Conservation (phyloP, 30 jellyfish, hydroid and myxozoan species). For the Chironex yamaguchii region DNA sequence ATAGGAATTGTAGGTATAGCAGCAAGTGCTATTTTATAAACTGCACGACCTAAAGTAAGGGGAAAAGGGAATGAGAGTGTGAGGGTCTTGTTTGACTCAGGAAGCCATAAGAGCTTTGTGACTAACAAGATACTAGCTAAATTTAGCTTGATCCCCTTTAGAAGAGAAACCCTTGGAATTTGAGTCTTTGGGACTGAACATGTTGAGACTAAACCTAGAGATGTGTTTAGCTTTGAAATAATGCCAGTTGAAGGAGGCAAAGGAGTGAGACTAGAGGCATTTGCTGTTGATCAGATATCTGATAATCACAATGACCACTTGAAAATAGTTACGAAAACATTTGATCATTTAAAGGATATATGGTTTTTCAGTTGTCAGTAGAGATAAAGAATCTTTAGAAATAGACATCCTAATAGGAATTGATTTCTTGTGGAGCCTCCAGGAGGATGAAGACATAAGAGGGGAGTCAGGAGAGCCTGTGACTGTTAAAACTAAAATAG, state of each 20-base stretch:
- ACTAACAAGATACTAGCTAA: not conserved
- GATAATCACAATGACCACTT: slow-evolving; percentile 1
- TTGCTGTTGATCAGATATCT: slow-evolving; percentile 19
- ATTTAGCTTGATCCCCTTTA: not conserved
- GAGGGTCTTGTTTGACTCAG: no score
- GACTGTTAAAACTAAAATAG: slow-evolving; percentile 15
- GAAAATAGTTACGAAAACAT: not conserved
- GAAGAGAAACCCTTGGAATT: slow-evolving; percentile 4
- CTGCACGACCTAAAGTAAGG: no score
- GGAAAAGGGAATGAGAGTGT: no score
- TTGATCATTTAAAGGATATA: not conserved
- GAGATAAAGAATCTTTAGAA: not conserved
- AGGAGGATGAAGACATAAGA: slow-evolving; percentile 21
- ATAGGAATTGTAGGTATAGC: no score
- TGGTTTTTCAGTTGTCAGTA: slow-evolving; percentile 20
- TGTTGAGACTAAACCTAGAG: not conserved
- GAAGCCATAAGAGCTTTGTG: no score
- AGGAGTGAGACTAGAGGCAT: slow-evolving; percentile 14
- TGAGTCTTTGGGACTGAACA: not conserved
- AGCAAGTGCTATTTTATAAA: no score
- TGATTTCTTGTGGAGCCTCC: slow-evolving; percentile 24
- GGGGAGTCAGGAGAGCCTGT: slow-evolving; percentile 54
- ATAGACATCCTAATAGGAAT: not conserved
- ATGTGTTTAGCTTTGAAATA: slow-evolving; percentile 1
- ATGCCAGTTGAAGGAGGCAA: not conserved